These are phyloP conservation scores for Brachypodius melanocephalos DNA, from an alignment of 2,113 vertebrate genomes.

Conservation along the genomic window DNA sequence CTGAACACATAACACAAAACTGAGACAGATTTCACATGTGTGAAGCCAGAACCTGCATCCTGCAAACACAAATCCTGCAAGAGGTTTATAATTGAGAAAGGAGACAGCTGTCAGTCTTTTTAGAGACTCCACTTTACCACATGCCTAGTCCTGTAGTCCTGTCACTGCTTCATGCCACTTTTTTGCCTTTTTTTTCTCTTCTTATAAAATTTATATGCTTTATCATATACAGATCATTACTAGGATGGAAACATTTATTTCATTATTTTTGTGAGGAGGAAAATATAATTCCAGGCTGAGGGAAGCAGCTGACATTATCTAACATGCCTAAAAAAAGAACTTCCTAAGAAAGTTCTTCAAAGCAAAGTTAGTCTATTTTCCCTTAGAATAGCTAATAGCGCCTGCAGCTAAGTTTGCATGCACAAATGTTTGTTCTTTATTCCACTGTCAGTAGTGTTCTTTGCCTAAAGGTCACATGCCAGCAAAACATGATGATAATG, in stretches of 20 bases:
- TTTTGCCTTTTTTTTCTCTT: background rate
- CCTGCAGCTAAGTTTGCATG: background rate
- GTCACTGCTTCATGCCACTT: background rate
- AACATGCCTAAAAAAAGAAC: background rate
- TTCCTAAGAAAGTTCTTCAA: background rate
- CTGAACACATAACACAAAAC: background rate
- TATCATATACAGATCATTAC: background rate
- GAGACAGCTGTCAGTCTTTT: background rate
- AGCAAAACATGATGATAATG: background rate
- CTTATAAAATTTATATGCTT: background rate
- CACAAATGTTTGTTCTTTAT: background rate
- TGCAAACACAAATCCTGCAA: background rate
- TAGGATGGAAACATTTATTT: background rate
- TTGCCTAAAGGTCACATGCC: background rate
- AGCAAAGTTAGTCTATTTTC: background rate
- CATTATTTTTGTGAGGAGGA: background rate
- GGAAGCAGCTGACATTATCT: background rate
- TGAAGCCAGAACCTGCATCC: background rate
- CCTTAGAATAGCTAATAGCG: background rate
- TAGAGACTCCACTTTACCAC: background rate
- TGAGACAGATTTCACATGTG: fast-evolving
- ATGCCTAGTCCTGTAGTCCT: background rate
- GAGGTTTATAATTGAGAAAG: background rate
- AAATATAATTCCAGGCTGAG: background rate
- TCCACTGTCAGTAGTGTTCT: background rate